Base-by-base conservation (phyloP, 64 coral and sea anemone genomes). In the Actinia tenebrosa region DNA sequence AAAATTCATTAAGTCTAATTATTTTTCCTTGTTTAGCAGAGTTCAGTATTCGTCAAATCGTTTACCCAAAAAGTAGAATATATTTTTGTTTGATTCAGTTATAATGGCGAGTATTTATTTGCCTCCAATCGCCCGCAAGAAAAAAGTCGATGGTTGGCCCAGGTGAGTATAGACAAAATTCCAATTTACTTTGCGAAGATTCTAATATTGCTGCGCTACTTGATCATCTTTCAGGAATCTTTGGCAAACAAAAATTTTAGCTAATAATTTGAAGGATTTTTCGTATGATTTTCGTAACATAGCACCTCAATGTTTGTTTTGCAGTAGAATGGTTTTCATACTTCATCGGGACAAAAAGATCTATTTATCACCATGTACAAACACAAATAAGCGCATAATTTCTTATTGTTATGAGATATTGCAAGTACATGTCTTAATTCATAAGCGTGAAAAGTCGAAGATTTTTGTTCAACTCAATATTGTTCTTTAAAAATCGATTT, bases 101-200 rank as follows among this genome's bases (percentile, higher is more conserved):
- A 13, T 46, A 63, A 75, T 97, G 94, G 91, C 94, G 18, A 97
- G 88, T 71, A 98, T 98, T 61, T 98, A 98, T 98, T 89, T 98
- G 18, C 96, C 96, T 89, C 96, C 96, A 9, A 94, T 98, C 25
- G 89, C 92, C 47, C 90, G 96, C 44, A 98, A 98, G 86, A 98
- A 98, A 81, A 98, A 92, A 89, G 96, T 98, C 16, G 96, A 98
- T 52, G 90, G 96, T 16, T 89, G 62, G 71, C 87, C 90, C 19
- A 88, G 92, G 96, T 98, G 90, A 50, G 96, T 89, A 2, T 10
- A 30, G 20, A 75, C 30, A 42, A 75, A 14, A 9, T 26, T 75
- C 7, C 22, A 14, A 37, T 13, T 27, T 14, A 42, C 11, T 42
- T 9, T n/a, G 20, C 15, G 19, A 66, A 25, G n/a, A 3, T 30